phyloP scores from a whole-genome alignment of 2,888 invertebrate genomes.

The Chorisops tibialis region DNA sequence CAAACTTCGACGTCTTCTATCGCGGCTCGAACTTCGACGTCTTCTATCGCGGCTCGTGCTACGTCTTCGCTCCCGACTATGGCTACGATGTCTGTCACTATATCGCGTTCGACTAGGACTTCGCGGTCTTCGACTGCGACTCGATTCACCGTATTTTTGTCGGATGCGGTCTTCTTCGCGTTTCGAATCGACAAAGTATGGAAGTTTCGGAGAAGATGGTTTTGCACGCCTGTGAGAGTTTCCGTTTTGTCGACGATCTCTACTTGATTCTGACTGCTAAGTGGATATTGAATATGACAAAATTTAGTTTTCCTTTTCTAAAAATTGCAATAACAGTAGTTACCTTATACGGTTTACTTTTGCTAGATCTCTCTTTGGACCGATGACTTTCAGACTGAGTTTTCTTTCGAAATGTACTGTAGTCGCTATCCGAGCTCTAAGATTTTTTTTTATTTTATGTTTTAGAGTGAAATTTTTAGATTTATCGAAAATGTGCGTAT shows the following conservation, averaged over 20 bases:
- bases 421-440: no score
- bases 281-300: no score
- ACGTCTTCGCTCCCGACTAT: slow-evolving; percentile 3
- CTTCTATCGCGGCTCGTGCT: neutral
- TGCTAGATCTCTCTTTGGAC: no score
- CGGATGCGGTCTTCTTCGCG: slow-evolving; percentile 37
- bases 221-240: neutral
- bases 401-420: no score
- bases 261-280: neutral
- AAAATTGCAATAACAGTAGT: no score
- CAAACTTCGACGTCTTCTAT: neutral
- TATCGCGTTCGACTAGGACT: slow-evolving; percentile 23
- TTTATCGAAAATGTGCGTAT: no score
- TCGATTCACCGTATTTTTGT: slow-evolving; percentile 7
- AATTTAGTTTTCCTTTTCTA: no score
- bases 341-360: no score
- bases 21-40: neutral
- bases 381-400: no score
- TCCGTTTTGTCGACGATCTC: neutral
- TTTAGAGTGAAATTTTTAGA: no score
- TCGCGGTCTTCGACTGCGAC: slow-evolving; percentile 6
- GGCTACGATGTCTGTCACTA: slow-evolving; percentile 14
- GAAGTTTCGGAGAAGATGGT: slow-evolving; percentile 29
- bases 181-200: slow-evolving; percentile 37
- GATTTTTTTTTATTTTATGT: no score